Evolutionary conservation across 2,113 vertebrate species (phyloP).

Genomic region (Ctenodactylus gundi): DNA sequence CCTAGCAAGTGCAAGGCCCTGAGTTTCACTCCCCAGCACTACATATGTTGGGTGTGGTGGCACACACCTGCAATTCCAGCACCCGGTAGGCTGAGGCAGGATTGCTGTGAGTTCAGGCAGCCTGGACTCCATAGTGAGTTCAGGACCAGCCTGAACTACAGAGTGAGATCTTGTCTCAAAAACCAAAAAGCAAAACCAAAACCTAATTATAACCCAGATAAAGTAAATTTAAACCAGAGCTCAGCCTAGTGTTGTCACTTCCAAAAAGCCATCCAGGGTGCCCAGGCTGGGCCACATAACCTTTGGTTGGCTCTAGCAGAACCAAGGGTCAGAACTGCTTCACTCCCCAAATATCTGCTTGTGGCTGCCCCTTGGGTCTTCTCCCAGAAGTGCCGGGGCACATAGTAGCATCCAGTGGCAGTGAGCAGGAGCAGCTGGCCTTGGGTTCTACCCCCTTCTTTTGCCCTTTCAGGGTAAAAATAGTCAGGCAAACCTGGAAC

Average conservation of each 20-base stretch:
- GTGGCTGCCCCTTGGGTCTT: neutral
- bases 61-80: no score
- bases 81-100: no score
- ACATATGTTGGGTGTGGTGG: no score
- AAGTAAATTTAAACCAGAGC: neutral
- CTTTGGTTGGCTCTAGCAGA: rapidly evolving
- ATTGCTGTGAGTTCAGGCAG: no score
- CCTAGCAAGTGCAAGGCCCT: no score
- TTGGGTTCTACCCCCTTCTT: neutral
- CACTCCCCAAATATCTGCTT: rapidly evolving
- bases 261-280: neutral
- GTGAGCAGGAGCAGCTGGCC: neutral
- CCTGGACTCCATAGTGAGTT: no score
- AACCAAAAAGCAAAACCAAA: no score
- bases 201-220: neutral
- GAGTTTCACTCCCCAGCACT: no score
- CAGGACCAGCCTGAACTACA: no score
- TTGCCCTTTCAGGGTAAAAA: neutral
- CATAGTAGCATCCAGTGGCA: rapidly evolving
- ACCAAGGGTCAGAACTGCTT: neutral
- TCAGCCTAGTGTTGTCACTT: neutral
- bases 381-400: neutral
- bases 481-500: neutral
- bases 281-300: neutral
- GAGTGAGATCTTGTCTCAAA: no score